Percentiles rank a stretch among this genome's conserved stretches.
Evolutionary conservation across 2,888 invertebrate species (phyloP).

Genomic region (Lepeophtheirus nordmannii): DNA sequence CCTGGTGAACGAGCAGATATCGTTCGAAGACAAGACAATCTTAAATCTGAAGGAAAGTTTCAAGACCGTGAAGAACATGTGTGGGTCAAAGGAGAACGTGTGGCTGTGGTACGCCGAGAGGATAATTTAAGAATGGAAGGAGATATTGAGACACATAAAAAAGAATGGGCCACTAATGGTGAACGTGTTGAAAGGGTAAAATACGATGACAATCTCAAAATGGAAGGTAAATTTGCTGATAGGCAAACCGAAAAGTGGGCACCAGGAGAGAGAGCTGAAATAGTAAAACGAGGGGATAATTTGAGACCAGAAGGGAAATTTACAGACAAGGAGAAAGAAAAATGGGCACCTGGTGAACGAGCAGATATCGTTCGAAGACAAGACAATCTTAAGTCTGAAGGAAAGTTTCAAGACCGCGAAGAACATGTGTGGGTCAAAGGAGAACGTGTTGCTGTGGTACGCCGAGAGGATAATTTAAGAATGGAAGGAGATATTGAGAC

Average conservation of each 20-base stretch:
- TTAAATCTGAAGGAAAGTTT: conserved; percentile 33
- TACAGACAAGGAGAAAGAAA: not conserved
- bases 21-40: conserved; percentile 40
- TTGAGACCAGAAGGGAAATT: conserved; percentile 23
- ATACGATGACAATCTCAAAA: conserved; percentile 46
- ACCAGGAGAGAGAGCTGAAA: conserved; percentile 6
- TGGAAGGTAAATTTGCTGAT: conserved; percentile 43
- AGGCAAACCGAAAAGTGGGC: conserved; percentile 25
- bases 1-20: conserved; percentile 31
- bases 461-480: conserved; percentile 8
- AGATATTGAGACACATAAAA: not conserved
- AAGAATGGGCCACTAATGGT: conserved; percentile 28
- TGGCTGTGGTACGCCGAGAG: not conserved
- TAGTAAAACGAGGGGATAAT: conserved; percentile 12
- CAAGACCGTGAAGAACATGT: not conserved
- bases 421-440: conserved; percentile 28
- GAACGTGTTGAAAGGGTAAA: conserved; percentile 37
- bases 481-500: conserved; percentile 5
- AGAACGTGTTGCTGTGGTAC: not conserved
- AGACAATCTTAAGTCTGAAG: conserved; percentile 21
- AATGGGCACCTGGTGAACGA: conserved; percentile 14
- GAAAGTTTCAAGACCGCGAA: conserved; percentile 25
- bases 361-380: conserved; percentile 23
- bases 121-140: conserved; percentile 8
- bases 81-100: not conserved